These are phyloP conservation scores for Athene noctua DNA, from an alignment of 2,113 vertebrate genomes.

Conservation along the genomic window DNA sequence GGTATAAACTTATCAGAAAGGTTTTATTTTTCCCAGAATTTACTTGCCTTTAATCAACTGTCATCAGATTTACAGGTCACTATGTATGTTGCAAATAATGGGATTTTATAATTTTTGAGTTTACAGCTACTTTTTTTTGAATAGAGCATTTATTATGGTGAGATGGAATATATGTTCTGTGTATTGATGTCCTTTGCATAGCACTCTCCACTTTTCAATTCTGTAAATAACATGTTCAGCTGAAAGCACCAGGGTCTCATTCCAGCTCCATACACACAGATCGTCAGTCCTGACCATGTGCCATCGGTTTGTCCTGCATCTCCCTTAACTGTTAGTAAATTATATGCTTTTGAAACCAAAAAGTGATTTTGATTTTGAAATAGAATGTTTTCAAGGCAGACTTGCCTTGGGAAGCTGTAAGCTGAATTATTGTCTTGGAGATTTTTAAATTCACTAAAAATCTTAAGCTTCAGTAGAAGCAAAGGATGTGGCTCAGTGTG, in stretches of 20 bases:
- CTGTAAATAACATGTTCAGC: background rate
- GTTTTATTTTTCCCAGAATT: background rate
- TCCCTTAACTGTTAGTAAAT: background rate
- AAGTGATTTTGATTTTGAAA: background rate
- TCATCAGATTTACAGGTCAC: background rate
- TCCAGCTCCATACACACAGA: background rate
- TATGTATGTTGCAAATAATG: background rate
- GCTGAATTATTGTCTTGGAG: background rate
- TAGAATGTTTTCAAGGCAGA: background rate
- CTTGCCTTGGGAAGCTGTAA: background rate
- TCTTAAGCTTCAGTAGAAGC: background rate
- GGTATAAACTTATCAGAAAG: background rate
- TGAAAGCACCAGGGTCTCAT: background rate
- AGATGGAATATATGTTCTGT: background rate
- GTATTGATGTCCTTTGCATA: background rate
- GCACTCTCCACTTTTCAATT: background rate
- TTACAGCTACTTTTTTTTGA: background rate
- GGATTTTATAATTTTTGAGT: background rate
- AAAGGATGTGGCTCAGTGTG: background rate
- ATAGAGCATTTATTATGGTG: background rate
- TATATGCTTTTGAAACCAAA: background rate
- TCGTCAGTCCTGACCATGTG: fast-evolving
- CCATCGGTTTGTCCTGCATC: background rate
- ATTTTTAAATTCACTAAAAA: background rate
- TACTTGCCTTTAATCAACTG: background rate